These are phyloP conservation scores for Drosophila quasianomalipes DNA, from an alignment of 2,888 invertebrate species.

Conservation along the genomic window DNA sequence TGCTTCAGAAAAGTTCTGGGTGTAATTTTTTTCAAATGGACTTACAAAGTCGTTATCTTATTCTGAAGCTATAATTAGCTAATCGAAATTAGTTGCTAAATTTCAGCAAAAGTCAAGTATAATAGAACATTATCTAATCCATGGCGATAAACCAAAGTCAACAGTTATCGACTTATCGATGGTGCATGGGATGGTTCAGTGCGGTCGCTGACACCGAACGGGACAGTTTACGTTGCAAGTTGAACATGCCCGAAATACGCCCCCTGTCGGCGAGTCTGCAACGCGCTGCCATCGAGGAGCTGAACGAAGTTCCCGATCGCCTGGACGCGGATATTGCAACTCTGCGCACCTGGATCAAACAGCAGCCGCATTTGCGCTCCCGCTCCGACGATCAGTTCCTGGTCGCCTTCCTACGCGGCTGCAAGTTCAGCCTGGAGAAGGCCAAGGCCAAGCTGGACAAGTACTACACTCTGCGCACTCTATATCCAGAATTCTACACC, in stretches of 20 bases:
- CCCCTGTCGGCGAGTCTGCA: conserved; percentile 69
- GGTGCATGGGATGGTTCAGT: conserved; percentile 10
- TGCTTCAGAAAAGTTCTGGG: not conserved
- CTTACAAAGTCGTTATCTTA: not conserved
- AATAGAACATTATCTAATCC: conserved; percentile 16
- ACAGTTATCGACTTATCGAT: conserved; percentile 5
- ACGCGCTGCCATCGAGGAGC: conserved; percentile 84
- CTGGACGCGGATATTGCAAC: conserved; percentile 79
- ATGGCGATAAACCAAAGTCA: conserved; percentile 6
- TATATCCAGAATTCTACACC: conserved; percentile 87
- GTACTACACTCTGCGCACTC: conserved; percentile 87
- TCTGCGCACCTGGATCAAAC: conserved; percentile 86
- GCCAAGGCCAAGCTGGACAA: conserved; percentile 87
- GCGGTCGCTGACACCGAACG: not conserved
- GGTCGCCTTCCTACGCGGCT: conserved; percentile 86
- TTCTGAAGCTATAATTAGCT: not conserved
- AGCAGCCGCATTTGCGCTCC: conserved; percentile 85
- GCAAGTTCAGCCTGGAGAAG: conserved; percentile 86
- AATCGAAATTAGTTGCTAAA: not conserved
- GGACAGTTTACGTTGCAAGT: conserved; percentile 1
- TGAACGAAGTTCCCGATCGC: conserved; percentile 86
- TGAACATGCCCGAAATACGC: conserved; percentile 68
- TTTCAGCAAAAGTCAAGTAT: not conserved
- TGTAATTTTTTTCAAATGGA: not conserved
- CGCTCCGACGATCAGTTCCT: conserved; percentile 85